Conservation (phyloP, 2,888 invertebrate species). For the Trichogramma dendrolimi region DNA sequence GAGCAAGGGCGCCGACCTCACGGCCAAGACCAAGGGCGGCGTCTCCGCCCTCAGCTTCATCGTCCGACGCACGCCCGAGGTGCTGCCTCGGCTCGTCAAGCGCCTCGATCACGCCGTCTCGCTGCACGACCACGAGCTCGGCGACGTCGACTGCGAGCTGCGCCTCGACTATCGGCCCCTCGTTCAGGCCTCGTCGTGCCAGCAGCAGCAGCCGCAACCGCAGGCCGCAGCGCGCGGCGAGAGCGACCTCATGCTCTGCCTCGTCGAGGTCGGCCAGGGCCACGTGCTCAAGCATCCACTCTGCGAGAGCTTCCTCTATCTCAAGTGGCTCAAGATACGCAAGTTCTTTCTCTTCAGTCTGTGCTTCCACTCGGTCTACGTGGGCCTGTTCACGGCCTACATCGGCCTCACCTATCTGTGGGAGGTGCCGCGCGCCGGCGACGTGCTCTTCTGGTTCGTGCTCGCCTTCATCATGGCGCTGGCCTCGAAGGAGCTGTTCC, state of each 20-base stretch:
- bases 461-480: conserved; percentile 63
- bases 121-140: conserved; percentile 78
- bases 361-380: conserved; percentile 72
- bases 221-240: conserved; percentile 47
- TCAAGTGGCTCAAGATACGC: conserved; percentile 79
- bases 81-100: conserved; percentile 66
- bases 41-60: conserved; percentile 77
- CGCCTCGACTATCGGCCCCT: conserved; percentile 61
- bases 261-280: conserved; percentile 69
- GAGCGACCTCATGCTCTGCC: conserved; percentile 62
- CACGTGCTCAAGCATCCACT: conserved; percentile 78
- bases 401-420: conserved; percentile 61
- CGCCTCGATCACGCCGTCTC: conserved; percentile 74
- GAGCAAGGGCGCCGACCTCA: conserved; percentile 76
- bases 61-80: conserved; percentile 78
- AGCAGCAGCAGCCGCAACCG: too few relatives aligned
- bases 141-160: conserved; percentile 81
- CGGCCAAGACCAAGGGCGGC: conserved; percentile 75
- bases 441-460: conserved; percentile 54
- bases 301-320: conserved; percentile 76
- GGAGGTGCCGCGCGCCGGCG: conserved; percentile 46
- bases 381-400: conserved; percentile 69
- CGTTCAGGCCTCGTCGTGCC: conserved; percentile 48
- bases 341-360: conserved; percentile 78
- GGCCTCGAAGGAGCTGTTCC: conserved; percentile 71